Percentiles rank a stretch among this genome's conserved stretches.
phyloP scores from a whole-genome alignment of 2,888 invertebrate genomes.

The Hartigia nigra region DNA sequence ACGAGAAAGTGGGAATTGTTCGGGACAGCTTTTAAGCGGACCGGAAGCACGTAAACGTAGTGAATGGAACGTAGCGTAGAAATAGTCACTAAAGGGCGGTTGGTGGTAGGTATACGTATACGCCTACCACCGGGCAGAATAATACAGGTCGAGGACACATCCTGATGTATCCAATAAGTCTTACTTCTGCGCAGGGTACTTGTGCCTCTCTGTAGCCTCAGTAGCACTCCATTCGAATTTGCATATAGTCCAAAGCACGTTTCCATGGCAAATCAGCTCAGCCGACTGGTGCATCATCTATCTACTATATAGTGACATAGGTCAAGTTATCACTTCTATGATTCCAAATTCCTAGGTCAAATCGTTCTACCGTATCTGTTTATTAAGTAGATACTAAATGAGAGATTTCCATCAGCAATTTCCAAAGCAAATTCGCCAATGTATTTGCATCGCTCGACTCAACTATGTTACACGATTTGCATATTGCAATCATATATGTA shows the following conservation, averaged over 20 bases:
- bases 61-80: neutral
- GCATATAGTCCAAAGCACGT: conserved; percentile 70
- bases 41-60: neutral
- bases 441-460: neutral
- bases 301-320: conserved; percentile 25
- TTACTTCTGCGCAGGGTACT: conserved; percentile 65
- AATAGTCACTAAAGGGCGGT: neutral
- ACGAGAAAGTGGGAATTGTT: neutral
- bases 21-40: neutral
- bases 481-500: neutral
- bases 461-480: neutral
- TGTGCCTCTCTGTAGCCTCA: conserved; percentile 68
- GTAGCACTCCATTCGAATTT: conserved; percentile 70
- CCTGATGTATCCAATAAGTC: conserved; percentile 71
- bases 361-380: conserved; percentile 51
- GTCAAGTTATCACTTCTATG: conserved; percentile 39
- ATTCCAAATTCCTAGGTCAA: conserved; percentile 45
- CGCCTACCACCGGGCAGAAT: conserved; percentile 12
- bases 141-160: conserved; percentile 50
- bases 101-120: neutral
- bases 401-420: conserved; percentile 61
- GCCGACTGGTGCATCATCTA: conserved; percentile 71
- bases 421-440: conserved; percentile 35
- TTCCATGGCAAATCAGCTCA: conserved; percentile 72
- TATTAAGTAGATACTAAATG: conserved; percentile 58